These are phyloP conservation scores for Aplysia californica DNA, from an alignment of 1,140 invertebrate species.

Conservation along the genomic window DNA sequence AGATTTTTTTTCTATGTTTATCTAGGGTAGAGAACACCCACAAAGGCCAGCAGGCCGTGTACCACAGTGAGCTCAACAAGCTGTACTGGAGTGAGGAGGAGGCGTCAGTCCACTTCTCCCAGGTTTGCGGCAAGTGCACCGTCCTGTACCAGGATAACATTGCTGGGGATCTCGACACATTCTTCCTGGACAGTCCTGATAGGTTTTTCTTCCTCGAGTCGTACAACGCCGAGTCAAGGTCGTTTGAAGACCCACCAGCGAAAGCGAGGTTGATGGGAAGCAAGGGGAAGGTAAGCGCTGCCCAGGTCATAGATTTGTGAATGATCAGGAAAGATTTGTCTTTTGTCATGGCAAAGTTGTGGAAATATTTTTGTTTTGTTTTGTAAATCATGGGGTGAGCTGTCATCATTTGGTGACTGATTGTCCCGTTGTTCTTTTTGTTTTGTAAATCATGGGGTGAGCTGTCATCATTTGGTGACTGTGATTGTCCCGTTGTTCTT, in stretches of 20 bases:
- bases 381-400: not conserved
- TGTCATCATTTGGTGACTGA: too few relatives aligned
- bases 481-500: too few relatives aligned
- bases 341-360: too few relatives aligned
- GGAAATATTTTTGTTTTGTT: not conserved
- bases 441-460: too few relatives aligned
- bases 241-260: constrained; percentile 75
- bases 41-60: constrained; percentile 67
- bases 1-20: too few relatives aligned
- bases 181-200: constrained; percentile 75
- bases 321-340: too few relatives aligned
- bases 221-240: constrained; percentile 74
- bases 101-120: constrained; percentile 68
- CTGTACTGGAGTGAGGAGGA: constrained; percentile 84
- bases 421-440: too few relatives aligned
- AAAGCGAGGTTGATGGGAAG: constrained; percentile 73
- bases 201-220: constrained; percentile 83
- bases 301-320: too few relatives aligned
- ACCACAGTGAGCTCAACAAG: constrained; percentile 79
- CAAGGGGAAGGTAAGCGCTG: constrained; percentile 70
- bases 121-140: constrained; percentile 75
- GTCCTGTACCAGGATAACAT: constrained; percentile 74
- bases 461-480: too few relatives aligned
- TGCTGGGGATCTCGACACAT: constrained; percentile 68
- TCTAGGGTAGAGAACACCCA: constrained; percentile 82